Evolutionary conservation across 2,888 invertebrate species (phyloP).

Genomic region (Scaeva pyrastri): DNA sequence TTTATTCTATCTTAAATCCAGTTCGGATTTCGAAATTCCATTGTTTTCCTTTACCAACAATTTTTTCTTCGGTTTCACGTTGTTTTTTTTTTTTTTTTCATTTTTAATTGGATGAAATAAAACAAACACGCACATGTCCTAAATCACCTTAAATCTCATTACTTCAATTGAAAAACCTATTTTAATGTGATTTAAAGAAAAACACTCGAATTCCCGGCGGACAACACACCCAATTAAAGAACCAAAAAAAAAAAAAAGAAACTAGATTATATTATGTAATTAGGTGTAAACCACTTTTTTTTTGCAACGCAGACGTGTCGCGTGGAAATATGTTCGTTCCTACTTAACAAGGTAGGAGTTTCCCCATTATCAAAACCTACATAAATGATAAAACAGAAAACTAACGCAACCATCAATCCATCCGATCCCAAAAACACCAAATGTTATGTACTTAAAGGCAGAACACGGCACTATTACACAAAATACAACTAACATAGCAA

Average conservation of each 20-base stretch:
- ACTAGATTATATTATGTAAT: constrained; percentile 5
- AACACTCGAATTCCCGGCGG: not conserved
- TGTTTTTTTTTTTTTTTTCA: no score
- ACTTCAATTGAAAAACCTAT: not conserved
- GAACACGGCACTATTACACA: constrained; percentile 34
- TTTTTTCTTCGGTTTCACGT: no score
- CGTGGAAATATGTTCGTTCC: constrained; percentile 3
- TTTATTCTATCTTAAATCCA: no score
- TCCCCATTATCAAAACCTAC: constrained; percentile 11
- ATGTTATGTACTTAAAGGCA: constrained; percentile 20
- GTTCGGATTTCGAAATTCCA: no score
- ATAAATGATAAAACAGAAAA: not conserved
- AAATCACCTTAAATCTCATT: not conserved
- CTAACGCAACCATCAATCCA: constrained; percentile 24
- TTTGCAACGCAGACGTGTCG: not conserved
- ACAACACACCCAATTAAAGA: not conserved
- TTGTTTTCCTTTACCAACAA: no score
- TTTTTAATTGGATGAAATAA: no score
- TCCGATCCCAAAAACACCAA: constrained; percentile 25
- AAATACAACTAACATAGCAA: constrained; percentile 42
- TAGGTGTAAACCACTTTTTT: constrained; percentile 18
- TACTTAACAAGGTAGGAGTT: constrained; percentile 28
- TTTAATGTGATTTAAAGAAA: not conserved
- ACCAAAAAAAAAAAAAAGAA: not conserved
- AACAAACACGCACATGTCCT: not conserved